phyloP scores from a whole-genome alignment of 2,888 invertebrate species.

The Liodrosophila aerea region DNA sequence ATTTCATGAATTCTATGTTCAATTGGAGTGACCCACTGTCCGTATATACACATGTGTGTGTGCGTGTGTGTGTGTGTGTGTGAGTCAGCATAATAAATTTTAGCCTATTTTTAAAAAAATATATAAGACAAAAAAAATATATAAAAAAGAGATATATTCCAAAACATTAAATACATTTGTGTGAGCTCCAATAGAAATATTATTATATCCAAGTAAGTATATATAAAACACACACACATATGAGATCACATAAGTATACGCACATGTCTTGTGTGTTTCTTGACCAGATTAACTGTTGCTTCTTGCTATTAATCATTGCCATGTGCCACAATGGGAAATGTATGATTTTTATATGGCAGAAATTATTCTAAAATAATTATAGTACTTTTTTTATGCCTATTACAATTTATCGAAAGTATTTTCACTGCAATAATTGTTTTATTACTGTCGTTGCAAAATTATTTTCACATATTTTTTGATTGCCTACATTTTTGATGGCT shows the following conservation, averaged over 20 bases:
- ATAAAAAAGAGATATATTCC: slow-evolving; percentile 35
- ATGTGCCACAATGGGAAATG: slow-evolving; percentile 9
- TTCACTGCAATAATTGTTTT: too few species aligned
- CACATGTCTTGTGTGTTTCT: slow-evolving; percentile 5
- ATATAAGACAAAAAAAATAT: slow-evolving; percentile 20
- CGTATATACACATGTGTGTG: slow-evolving; percentile 5
- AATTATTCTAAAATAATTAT: too few species aligned
- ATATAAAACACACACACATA: not conserved
- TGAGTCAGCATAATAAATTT: slow-evolving; percentile 35
- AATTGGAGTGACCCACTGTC: slow-evolving; percentile 49
- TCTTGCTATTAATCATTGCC: slow-evolving; percentile 11
- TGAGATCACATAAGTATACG: not conserved
- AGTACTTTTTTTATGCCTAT: too few species aligned
- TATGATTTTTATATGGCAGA: too few species aligned
- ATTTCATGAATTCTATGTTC: slow-evolving; percentile 63
- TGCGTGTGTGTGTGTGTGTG: slow-evolving; percentile 19
- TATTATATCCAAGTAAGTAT: slow-evolving; percentile 22
- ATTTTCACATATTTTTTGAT: not conserved
- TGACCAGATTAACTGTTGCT: slow-evolving; percentile 29
- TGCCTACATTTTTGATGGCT: too few species aligned
- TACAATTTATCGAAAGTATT: too few species aligned
- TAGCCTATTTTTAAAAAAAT: slow-evolving; percentile 63
- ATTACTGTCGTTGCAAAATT: too few species aligned
- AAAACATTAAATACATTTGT: slow-evolving; percentile 58
- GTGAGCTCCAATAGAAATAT: slow-evolving; percentile 32